phyloP scores from a whole-genome alignment of 2,797 vertebrate genomes.

The Anniella stebbinsi region DNA sequence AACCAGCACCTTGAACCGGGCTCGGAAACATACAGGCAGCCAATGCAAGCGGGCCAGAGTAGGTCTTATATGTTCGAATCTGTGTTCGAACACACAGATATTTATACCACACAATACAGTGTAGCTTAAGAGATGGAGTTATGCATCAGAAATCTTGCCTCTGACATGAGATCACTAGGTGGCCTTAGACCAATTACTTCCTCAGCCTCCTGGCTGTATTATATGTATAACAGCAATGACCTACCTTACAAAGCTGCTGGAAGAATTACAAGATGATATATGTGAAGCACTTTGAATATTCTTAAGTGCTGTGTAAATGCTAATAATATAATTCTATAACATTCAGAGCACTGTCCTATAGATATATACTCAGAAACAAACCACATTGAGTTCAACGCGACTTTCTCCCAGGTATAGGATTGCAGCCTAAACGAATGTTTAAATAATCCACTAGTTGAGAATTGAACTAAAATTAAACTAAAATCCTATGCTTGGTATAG shows the following conservation, averaged over 20 bases:
- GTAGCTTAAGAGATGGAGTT: not conserved
- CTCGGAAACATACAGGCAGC: too few species aligned
- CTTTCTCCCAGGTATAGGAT: too few species aligned
- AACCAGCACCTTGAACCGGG: too few species aligned
- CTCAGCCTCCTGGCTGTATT: not conserved
- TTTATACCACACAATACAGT: too few species aligned
- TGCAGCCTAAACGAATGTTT: not conserved
- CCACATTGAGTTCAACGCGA: too few species aligned
- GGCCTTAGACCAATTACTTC: not conserved
- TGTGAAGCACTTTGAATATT: not conserved
- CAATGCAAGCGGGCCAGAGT: too few species aligned
- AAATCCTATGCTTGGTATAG: constrained; percentile 33
- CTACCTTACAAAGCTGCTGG: not conserved
- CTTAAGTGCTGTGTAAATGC: not conserved
- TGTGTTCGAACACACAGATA: not conserved
- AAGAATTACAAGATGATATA: not conserved
- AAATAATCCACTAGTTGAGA: not conserved
- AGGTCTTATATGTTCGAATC: too few species aligned
- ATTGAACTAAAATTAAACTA: constrained; percentile 46
- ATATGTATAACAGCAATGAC: not conserved
- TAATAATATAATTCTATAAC: not conserved
- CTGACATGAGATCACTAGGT: not conserved
- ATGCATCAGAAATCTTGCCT: not conserved
- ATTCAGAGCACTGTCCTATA: too few species aligned
- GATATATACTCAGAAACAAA: too few species aligned